These are phyloP conservation scores for Gymnosoma rotundatum DNA, from an alignment of 2,888 invertebrate genomes.

Conservation along the genomic window DNA sequence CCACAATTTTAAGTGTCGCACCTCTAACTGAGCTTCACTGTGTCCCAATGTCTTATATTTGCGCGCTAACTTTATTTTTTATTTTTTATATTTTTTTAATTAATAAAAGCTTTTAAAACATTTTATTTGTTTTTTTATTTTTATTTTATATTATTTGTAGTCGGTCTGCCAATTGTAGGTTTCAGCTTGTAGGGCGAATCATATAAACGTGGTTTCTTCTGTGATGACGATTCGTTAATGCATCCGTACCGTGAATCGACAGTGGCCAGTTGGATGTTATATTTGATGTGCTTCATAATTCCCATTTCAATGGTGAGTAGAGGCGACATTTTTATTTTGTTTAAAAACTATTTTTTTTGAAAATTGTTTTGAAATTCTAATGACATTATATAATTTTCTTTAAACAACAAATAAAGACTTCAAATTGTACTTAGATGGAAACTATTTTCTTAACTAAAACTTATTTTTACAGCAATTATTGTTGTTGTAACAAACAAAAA, in stretches of 20 bases:
- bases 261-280: constrained; percentile 89
- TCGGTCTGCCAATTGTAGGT: constrained; percentile 88
- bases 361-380: constrained; percentile 8
- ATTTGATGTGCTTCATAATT: constrained; percentile 88
- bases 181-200: constrained; percentile 89
- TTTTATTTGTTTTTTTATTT: constrained; percentile 25
- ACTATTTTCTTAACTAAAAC: neutral
- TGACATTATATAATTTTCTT: constrained; percentile 31
- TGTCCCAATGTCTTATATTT: too few species aligned
- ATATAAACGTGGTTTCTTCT: constrained; percentile 95
- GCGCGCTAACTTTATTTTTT: too few species aligned
- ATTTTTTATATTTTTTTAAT: neutral
- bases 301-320: constrained; percentile 88
- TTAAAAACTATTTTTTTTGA: neutral
- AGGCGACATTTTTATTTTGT: neutral
- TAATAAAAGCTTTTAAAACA: neutral
- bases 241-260: constrained; percentile 94
- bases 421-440: neutral
- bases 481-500: neutral
- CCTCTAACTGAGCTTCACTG: too few species aligned
- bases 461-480: neutral
- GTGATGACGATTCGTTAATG: constrained; percentile 94
- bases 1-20: too few species aligned
- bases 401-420: constrained; percentile 2
- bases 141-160: constrained; percentile 84